Conservation (phyloP, 1,140 invertebrate genomes). For the Zeugodacus cucurbitae region DNA sequence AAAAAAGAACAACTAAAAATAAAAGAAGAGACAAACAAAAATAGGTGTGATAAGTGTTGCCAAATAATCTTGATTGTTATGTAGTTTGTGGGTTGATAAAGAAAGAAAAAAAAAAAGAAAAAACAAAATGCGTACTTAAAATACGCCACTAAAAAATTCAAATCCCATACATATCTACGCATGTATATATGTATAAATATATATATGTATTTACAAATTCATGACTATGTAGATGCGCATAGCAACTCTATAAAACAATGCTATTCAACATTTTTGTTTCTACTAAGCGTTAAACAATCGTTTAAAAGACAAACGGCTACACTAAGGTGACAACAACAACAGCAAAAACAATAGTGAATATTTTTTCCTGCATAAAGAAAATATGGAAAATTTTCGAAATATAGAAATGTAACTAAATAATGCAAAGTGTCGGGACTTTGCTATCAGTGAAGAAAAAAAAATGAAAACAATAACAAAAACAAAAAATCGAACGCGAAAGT, state of each 20-base stretch:
- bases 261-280: too few relatives aligned
- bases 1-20: neutral
- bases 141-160: neutral
- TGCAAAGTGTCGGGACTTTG: neutral
- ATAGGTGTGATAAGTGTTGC: neutral
- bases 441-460: too few relatives aligned
- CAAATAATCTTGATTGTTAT: neutral
- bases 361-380: too few relatives aligned
- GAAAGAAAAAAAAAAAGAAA: neutral
- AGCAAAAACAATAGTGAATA: too few relatives aligned
- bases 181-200: neutral
- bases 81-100: neutral
- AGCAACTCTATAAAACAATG: neutral
- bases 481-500: too few relatives aligned
- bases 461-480: too few relatives aligned
- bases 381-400: too few relatives aligned
- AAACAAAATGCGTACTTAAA: conserved; percentile 1
- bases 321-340: too few relatives aligned
- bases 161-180: neutral
- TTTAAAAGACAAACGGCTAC: too few relatives aligned
- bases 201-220: neutral
- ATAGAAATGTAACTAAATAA: neutral
- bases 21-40: neutral
- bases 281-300: too few relatives aligned
- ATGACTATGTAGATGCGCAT: neutral